Percentiles rank a stretch among this genome's conserved stretches.
Conservation (phyloP, 2,888 invertebrate genomes). For the Phania funesta region DNA sequence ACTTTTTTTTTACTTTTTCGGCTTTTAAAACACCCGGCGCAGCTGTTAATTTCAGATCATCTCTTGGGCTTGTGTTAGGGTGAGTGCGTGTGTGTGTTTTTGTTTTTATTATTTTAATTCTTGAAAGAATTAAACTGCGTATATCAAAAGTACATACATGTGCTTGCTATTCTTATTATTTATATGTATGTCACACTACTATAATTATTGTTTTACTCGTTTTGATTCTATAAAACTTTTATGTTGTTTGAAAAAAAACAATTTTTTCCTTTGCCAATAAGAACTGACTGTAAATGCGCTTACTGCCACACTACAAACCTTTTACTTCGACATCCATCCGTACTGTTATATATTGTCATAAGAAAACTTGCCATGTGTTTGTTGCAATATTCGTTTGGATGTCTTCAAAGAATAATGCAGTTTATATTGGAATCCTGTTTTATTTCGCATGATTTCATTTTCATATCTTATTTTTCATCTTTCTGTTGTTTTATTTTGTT, state of each 20-base stretch:
- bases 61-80: background rate
- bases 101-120: constrained; percentile 10
- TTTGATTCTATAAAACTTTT: background rate
- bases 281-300: background rate
- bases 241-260: background rate
- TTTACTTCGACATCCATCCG: background rate
- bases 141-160: background rate
- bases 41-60: constrained; percentile 65
- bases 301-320: background rate
- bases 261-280: constrained; percentile 15
- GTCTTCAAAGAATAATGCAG: constrained; percentile 1
- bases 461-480: background rate
- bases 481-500: background rate
- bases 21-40: constrained; percentile 65
- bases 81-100: background rate
- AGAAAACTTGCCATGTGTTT: background rate
- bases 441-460: background rate
- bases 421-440: constrained; percentile 5
- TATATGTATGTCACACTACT: constrained; percentile 7
- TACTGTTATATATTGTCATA: background rate
- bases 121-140: constrained; percentile 19
- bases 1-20: constrained; percentile 17
- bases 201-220: constrained; percentile 25
- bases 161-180: background rate
- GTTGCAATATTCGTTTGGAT: background rate